Base-by-base conservation (phyloP, 2,113 vertebrate genomes). In the Cryptomyrus ogoouensis region DNA sequence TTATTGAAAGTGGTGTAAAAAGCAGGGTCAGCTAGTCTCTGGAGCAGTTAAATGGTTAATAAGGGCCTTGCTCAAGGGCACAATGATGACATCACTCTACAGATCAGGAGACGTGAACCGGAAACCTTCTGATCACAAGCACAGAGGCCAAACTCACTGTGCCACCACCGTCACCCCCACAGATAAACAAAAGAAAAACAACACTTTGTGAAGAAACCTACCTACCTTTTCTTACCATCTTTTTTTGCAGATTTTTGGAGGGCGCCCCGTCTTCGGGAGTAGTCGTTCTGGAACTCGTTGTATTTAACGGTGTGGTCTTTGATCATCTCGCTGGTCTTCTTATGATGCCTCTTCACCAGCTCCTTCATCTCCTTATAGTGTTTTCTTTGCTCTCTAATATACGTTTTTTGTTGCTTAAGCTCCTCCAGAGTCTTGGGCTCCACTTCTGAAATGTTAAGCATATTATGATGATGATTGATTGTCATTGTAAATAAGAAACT, bases 291-390 rank as follows among this genome's bases (percentile, higher is more conserved):
- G 90, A 97, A 96, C 90, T 98, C 97, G 19, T 97, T 97, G 44
- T 97, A 97, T 90, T 96, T 97, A 0, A 96, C 93, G 0, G 97
- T 97, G 93, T 98, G 97, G 83, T 98, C 97, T 92, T 98, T 98
- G 92, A 98, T 97, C 83, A 97, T 95, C 93, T 98, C 97, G 0
- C 97, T 97, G n/a, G 97, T 99, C 94, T 99, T 99, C 96, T 98
- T 99, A 94, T 99, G 98, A 91, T 99, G 98, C 84, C 95, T 97
- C 94, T 98, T 98, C 15, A 98, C 97, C 89, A 99, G 93, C 91
- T 99, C 98, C 94, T 99, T 99, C 97, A 99, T 98, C 95, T 99
- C 98, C 91, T 99, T 99, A 93, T 98, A 99, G 92, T 99, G 98
- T 31, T 97, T 97, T 90, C 97, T 97, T 90, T 99, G 98, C 89